Evolutionary conservation across 1,140 invertebrate species (phyloP).

Genomic region (Pseudomyrmex gracilis): DNA sequence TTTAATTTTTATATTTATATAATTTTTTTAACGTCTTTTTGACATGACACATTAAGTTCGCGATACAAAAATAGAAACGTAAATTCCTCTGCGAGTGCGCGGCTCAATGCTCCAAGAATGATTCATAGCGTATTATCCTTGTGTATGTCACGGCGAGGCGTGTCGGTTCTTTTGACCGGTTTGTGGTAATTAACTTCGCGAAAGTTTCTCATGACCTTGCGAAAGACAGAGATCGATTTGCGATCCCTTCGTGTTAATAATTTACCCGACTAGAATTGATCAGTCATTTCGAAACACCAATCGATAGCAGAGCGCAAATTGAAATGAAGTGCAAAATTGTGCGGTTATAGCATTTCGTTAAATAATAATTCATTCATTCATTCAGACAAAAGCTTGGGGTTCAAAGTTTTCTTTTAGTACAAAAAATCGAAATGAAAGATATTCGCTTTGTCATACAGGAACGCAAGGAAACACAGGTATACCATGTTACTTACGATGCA

Average conservation of each 20-base stretch:
- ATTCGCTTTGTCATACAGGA: neutral
- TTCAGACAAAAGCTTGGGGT: neutral
- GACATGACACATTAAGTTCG: too few relatives aligned
- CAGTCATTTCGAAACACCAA: neutral
- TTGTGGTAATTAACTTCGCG: slow-evolving; percentile 61
- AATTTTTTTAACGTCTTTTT: too few relatives aligned
- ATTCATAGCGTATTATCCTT: slow-evolving; percentile 60
- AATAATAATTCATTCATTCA: too few relatives aligned
- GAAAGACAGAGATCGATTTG: slow-evolving; percentile 34
- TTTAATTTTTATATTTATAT: too few relatives aligned
- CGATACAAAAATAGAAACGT: too few relatives aligned
- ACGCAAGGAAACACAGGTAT: neutral
- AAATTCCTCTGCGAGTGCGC: too few relatives aligned
- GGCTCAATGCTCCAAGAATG: slow-evolving; percentile 35
- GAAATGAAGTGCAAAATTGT: neutral
- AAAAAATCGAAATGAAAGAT: neutral
- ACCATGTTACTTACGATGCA: slow-evolving; percentile 15
- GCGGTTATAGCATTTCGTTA: neutral
- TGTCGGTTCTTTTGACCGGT: slow-evolving; percentile 57
- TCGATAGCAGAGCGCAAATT: neutral
- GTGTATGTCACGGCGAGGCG: neutral
- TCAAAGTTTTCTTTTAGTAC: neutral
- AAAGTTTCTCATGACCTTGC: slow-evolving; percentile 59
- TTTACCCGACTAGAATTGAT: neutral
- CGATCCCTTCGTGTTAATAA: slow-evolving; percentile 7